Evolutionary conservation across 2,888 invertebrate species (phyloP).

Genomic region (Tillus elongatus): DNA sequence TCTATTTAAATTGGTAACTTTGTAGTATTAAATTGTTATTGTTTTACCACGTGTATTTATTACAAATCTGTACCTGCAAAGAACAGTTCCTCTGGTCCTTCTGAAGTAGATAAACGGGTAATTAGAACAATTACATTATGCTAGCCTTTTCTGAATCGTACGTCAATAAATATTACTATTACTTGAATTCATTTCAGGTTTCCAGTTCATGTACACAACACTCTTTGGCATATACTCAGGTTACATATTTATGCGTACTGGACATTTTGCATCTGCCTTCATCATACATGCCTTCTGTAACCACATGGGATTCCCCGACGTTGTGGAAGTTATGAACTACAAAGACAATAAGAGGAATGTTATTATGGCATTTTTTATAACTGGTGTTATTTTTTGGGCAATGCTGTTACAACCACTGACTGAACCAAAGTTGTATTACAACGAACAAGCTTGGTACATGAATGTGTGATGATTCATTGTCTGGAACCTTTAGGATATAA

Average conservation of each 20-base stretch:
- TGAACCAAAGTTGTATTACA: conserved; percentile 44
- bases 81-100: too few relatives aligned
- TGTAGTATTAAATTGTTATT: too few relatives aligned
- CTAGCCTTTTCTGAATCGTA: too few relatives aligned
- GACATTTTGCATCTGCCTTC: conserved; percentile 81
- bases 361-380: conserved; percentile 57
- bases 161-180: too few relatives aligned
- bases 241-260: conserved; percentile 82
- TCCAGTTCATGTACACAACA: conserved; percentile 86
- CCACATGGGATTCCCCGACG: conserved; percentile 91
- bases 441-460: conserved; percentile 25
- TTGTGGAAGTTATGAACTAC: conserved; percentile 59
- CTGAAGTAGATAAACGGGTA: too few relatives aligned
- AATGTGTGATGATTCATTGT: conserved; percentile 6
- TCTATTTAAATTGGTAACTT: too few relatives aligned
- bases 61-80: too few relatives aligned
- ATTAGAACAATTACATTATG: too few relatives aligned
- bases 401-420: conserved; percentile 68
- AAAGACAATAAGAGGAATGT: conserved; percentile 49
- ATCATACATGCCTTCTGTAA: conserved; percentile 92
- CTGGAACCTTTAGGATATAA: too few relatives aligned
- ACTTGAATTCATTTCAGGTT: too few relatives aligned
- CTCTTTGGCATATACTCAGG: conserved; percentile 92
- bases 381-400: conserved; percentile 73
- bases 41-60: too few relatives aligned